A percentile compares a stretch with the other conserved stretches of the same genome.
Conservation (phyloP, 2,888 invertebrate genomes). For the Campoplex capitator region DNA sequence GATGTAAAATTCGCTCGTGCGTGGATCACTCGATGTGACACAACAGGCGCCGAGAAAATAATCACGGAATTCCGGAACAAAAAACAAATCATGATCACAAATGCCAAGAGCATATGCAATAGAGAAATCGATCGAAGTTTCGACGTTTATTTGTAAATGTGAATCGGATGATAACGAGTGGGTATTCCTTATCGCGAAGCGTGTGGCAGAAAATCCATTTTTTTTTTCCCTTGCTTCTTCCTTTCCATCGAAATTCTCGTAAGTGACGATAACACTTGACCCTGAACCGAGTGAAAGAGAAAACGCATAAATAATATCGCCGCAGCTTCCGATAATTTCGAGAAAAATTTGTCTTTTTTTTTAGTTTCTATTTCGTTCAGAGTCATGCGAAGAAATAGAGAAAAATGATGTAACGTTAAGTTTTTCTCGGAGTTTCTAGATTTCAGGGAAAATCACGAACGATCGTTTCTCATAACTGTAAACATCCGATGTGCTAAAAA, state of each 20-base stretch:
- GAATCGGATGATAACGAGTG: neutral
- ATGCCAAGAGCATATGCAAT: neutral
- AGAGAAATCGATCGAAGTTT: conserved; percentile 1
- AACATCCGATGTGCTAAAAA: neutral
- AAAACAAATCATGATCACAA: neutral
- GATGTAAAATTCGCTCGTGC: neutral
- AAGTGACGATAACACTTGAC: conserved; percentile 69
- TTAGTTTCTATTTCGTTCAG: neutral
- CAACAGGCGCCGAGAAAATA: neutral
- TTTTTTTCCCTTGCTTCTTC: conserved; percentile 8
- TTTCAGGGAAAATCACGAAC: neutral
- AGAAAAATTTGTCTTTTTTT: conserved; percentile 40
- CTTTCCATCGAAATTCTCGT: conserved; percentile 62
- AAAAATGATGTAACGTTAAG: neutral
- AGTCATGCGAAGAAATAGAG: neutral
- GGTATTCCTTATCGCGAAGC: neutral
- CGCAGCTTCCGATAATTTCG: conserved; percentile 58
- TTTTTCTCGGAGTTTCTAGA: neutral
- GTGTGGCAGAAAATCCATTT: conserved; percentile 2
- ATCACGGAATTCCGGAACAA: neutral
- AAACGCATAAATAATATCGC: neutral
- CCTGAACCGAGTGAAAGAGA: conserved; percentile 22
- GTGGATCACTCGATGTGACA: neutral
- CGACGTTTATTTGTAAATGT: neutral
- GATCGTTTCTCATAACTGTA: neutral